A percentile compares a stretch with the other conserved stretches of the same genome.
phyloP scores from a whole-genome alignment of 2,888 invertebrate genomes.

The Meteorus colon region DNA sequence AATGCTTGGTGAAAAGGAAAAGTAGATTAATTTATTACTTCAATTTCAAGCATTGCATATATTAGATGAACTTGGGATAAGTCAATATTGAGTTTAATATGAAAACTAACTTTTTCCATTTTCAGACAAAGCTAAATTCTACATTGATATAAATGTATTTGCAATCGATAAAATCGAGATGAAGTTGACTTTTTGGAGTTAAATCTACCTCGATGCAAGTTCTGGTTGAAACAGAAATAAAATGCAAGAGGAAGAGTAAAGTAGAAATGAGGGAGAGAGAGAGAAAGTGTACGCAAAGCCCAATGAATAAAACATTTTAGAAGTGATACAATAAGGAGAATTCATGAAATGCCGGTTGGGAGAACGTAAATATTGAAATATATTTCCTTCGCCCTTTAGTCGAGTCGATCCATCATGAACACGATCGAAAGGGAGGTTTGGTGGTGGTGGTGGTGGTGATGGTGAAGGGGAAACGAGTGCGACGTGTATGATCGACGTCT shows the following conservation, averaged over 20 bases:
- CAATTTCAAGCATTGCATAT: neutral
- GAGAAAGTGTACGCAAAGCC: slow-evolving; percentile 4
- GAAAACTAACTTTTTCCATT: neutral
- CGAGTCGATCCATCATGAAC: slow-evolving; percentile 48
- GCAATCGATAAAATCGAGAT: slow-evolving; percentile 23
- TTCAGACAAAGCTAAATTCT: neutral
- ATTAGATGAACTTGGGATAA: neutral
- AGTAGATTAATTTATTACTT: slow-evolving; percentile 2
- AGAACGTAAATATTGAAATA: slow-evolving; percentile 50
- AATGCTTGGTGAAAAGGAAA: neutral
- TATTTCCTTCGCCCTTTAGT: slow-evolving; percentile 38
- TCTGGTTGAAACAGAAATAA: slow-evolving; percentile 9
- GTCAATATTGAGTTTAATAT: slow-evolving; percentile 13
- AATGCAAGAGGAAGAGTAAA: slow-evolving; percentile 5
- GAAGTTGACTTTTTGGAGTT: slow-evolving; percentile 1
- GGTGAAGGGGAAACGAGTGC: slow-evolving; percentile 40
- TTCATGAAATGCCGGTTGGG: slow-evolving; percentile 25
- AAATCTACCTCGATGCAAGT: neutral
- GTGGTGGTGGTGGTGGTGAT: slow-evolving; percentile 4
- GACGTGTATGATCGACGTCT: slow-evolving; percentile 45
- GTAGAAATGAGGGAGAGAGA: neutral
- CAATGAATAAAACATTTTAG: slow-evolving; percentile 32
- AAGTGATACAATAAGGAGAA: slow-evolving; percentile 31
- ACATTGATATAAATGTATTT: slow-evolving; percentile 23
- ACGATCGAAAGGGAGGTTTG: slow-evolving; percentile 30